A percentile compares a stretch with the other conserved stretches of the same genome.
Evolutionary conservation across 1,140 invertebrate genomes (phyloP).

Genomic region (Holcopasites calliopsidis): DNA sequence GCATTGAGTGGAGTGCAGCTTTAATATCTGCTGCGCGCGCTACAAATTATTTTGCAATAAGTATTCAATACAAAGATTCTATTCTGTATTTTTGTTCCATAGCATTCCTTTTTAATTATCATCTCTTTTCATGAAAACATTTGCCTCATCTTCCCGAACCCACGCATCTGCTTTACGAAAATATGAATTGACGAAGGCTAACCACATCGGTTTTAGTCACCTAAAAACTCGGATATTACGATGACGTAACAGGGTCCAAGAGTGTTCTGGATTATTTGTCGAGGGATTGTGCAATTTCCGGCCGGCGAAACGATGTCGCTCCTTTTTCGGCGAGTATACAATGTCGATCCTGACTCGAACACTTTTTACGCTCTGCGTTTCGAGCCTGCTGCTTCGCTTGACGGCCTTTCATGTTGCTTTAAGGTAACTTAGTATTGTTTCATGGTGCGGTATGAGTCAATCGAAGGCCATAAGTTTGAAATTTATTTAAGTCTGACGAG

Average conservation of each 20-base stretch:
- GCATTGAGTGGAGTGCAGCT: too few species aligned
- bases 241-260: neutral
- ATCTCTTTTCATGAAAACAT: too few species aligned
- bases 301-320: neutral
- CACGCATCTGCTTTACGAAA: conserved; percentile 45
- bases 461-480: neutral
- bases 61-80: too few species aligned
- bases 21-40: too few species aligned
- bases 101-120: too few species aligned
- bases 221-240: conserved; percentile 11
- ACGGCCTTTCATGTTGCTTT: neutral
- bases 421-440: neutral
- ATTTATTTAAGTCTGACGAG: neutral
- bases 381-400: neutral
- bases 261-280: conserved; percentile 14
- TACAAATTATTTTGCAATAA: too few species aligned
- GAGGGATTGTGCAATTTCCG: conserved; percentile 16
- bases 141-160: too few species aligned
- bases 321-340: conserved; percentile 17
- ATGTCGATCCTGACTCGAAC: neutral
- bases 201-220: conserved; percentile 41
- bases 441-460: neutral
- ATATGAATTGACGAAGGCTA: conserved; percentile 45
- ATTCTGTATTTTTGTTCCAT: too few species aligned
- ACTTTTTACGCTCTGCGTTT: neutral